These are phyloP conservation scores for Poecilia latipinna DNA, from an alignment of 2,113 vertebrate genomes.

Conservation along the genomic window DNA sequence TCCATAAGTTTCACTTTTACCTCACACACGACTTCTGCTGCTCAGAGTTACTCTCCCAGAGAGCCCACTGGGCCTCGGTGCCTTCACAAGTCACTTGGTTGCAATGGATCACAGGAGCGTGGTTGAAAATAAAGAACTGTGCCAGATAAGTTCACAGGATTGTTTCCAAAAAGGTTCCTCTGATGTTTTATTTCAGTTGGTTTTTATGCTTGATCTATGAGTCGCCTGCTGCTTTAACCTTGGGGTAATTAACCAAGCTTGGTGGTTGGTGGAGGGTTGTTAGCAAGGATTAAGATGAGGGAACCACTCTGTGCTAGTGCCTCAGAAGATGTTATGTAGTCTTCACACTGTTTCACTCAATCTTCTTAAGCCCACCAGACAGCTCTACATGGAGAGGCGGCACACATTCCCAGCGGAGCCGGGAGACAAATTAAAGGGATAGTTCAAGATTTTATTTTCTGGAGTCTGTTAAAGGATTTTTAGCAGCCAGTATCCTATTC, in stretches of 20 bases:
- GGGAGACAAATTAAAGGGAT: neutral
- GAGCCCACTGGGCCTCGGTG: neutral
- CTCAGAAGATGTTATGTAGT: slow-evolving; percentile 33
- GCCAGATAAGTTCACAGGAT: neutral
- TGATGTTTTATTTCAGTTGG: slow-evolving; percentile 11
- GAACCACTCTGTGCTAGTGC: slow-evolving; percentile 33
- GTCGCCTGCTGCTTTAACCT: slow-evolving; percentile 30
- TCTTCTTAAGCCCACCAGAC: slow-evolving; percentile 47
- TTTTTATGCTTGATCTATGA: slow-evolving; percentile 52
- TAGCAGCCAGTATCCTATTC: no score
- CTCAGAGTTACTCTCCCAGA: neutral
- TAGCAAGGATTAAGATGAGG: slow-evolving; percentile 50
- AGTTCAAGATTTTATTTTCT: neutral
- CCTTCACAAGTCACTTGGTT: neutral
- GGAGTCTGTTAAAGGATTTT: neutral
- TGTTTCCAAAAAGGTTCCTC: neutral
- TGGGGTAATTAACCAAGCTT: slow-evolving; percentile 41
- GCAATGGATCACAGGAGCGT: no score
- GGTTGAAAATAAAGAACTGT: neutral
- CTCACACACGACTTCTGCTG: slow-evolving; percentile 8
- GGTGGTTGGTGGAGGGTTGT: neutral
- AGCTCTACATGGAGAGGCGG: slow-evolving; percentile 15
- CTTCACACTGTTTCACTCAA: slow-evolving; percentile 41
- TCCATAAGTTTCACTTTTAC: slow-evolving; percentile 17
- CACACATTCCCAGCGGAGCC: neutral